Base-by-base conservation (phyloP, 2,888 invertebrate species). In the Cryptophagus acutangulus region DNA sequence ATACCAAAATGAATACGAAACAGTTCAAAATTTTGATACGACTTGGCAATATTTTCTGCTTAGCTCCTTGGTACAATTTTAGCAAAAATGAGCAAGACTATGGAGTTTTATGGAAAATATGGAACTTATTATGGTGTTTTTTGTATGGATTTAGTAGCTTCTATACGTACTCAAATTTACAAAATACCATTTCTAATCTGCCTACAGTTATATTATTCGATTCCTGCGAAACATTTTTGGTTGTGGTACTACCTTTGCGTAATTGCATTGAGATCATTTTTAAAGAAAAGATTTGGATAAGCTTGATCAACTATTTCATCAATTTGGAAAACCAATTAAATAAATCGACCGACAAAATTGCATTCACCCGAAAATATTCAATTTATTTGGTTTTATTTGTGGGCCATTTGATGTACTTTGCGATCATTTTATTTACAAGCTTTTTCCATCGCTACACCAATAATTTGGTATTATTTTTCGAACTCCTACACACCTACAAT, bases 31-130 rank as follows among this genome's bases (percentile, higher is more conserved):
- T n/a, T n/a, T n/a, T n/a, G n/a, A n/a, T n/a, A n/a, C n/a, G n/a
- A n/a, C n/a, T 20, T 20, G 24, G 24, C 6, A 20, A 20, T 20
- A 20, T 20, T 20, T 20, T 20, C 24, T 20, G 24, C n/a, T n/a
- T 20, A 20, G n/a, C 24, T 8, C 24, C 24, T 20, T 20, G 24
- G n/a, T n/a, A n/a, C n/a, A n/a, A n/a, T n/a, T n/a, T n/a, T 20
- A 6, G 24, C 24, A 20, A 6, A 6, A 20, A 20, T 8, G n/a
- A 20, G n/a, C n/a, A 8, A 8, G 6, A 8, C n/a, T 20, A 8
- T n/a, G n/a, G n/a, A 20, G n/a, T 20, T n/a, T n/a, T 20, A 20
- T 20, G 6, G 24, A 20, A 8, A 20, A 6, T 20, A 6, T 20
- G n/a, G 6, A n/a, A 6, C n/a, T 20, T 20, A 8, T 20, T n/a